Conservation (phyloP, 2,113 vertebrate genomes). For the Hiodon alosoides region DNA sequence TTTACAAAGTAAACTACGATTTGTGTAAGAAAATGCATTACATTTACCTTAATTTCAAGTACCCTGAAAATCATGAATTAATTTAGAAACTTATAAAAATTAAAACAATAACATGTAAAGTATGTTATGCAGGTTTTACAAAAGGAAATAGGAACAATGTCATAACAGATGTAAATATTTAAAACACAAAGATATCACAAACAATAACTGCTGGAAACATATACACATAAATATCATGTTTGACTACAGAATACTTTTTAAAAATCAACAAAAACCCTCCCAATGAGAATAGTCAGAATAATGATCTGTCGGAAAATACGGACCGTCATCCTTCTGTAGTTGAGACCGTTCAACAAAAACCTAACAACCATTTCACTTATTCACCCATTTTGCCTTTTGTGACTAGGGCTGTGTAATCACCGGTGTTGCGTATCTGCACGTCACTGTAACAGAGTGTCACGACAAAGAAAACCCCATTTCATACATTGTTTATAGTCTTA, state of each 20-base stretch:
- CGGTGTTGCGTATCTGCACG: neutral
- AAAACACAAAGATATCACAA: constrained; percentile 12
- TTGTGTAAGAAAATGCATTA: constrained; percentile 19
- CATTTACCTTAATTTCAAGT: constrained; percentile 45
- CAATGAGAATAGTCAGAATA: neutral
- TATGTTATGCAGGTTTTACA: constrained; percentile 46
- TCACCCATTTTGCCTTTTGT: too few relatives aligned
- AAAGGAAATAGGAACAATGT: constrained; percentile 47
- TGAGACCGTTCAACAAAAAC: too few relatives aligned
- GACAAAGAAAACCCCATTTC: neutral
- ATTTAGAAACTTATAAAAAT: constrained; percentile 51
- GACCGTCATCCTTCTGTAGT: too few relatives aligned
- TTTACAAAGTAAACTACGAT: constrained; percentile 37
- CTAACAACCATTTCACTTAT: too few relatives aligned
- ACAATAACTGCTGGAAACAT: constrained; percentile 33
- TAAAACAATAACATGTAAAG: constrained; percentile 41
- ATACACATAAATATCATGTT: constrained; percentile 34
- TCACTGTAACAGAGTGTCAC: neutral
- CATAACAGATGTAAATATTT: constrained; percentile 30
- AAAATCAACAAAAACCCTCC: constrained; percentile 6
- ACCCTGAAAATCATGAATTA: constrained; percentile 43
- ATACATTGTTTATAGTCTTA: constrained; percentile 4
- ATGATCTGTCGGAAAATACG: too few relatives aligned
- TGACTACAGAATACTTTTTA: constrained; percentile 40
- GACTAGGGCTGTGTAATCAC: too few relatives aligned